These are phyloP conservation scores for Meiosimyza decipiens DNA, from an alignment of 2,888 invertebrate species.

Conservation along the genomic window DNA sequence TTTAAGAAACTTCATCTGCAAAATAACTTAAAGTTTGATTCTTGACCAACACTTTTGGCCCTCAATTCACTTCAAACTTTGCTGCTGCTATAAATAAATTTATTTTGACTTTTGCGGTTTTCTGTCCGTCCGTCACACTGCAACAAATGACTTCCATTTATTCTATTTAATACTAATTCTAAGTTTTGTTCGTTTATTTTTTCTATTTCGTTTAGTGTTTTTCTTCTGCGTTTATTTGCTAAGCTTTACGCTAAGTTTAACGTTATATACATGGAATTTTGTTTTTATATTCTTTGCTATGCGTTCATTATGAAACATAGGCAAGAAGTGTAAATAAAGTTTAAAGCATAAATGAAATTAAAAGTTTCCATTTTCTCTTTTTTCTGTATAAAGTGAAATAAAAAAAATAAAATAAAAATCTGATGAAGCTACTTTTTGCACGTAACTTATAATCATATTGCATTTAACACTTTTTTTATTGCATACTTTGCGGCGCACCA, in stretches of 20 bases:
- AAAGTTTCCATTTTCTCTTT: not conserved
- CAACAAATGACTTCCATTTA: slow-evolving; percentile 25
- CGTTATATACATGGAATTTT: slow-evolving; percentile 23
- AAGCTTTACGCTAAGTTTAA: slow-evolving; percentile 28
- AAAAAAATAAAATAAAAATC: slow-evolving; percentile 11
- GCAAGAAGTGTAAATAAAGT: not conserved
- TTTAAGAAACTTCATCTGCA: too few relatives aligned
- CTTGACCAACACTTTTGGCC: not conserved
- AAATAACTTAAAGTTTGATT: too few relatives aligned
- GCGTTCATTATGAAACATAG: not conserved
- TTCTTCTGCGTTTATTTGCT: slow-evolving; percentile 9
- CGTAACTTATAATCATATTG: slow-evolving; percentile 21
- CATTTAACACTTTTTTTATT: slow-evolving; percentile 14
- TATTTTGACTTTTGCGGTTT: not conserved
- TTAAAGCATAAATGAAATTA: slow-evolving; percentile 21
- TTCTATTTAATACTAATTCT: slow-evolving; percentile 26
- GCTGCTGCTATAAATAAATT: slow-evolving; percentile 15
- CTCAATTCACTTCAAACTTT: not conserved
- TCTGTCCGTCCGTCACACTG: slow-evolving; percentile 6
- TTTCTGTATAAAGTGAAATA: too few relatives aligned
- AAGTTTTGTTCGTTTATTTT: not conserved
- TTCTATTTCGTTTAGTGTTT: not conserved
- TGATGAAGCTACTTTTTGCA: slow-evolving; percentile 6
- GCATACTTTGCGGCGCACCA: slow-evolving; percentile 26
- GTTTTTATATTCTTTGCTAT: not conserved